Evolutionary conservation across 1,140 invertebrate species (phyloP).

Genomic region (Drosophila nigromelanica): DNA sequence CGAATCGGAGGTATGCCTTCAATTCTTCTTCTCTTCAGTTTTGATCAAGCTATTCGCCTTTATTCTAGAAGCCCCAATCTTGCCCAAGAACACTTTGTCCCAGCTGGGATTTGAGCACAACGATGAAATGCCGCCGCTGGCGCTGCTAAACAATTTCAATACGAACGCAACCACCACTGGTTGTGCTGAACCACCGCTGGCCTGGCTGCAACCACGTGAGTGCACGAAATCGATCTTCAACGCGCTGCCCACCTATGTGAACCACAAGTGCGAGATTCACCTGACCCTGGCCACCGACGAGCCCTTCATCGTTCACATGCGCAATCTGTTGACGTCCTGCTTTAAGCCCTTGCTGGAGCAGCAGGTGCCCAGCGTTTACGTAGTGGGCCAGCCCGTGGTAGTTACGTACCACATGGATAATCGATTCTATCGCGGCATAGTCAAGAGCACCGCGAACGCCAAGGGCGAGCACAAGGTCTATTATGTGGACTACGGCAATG

Average conservation of each 20-base stretch:
- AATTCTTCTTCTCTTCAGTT: background rate
- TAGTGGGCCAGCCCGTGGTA: slow-evolving; percentile 86
- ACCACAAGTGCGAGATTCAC: slow-evolving; percentile 85
- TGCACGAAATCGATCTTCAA: slow-evolving; percentile 84
- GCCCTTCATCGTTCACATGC: slow-evolving; percentile 84
- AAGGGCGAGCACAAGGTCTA: slow-evolving; percentile 84
- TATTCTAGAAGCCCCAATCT: background rate
- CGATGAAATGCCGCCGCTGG: slow-evolving; percentile 52
- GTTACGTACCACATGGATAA: slow-evolving; percentile 87
- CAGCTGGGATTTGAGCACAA: slow-evolving; percentile 19
- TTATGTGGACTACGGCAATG: slow-evolving; percentile 88
- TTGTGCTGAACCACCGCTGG: slow-evolving; percentile 24
- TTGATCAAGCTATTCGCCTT: too few relatives aligned
- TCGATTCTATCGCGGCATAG: slow-evolving; percentile 87
- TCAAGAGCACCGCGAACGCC: slow-evolving; percentile 70
- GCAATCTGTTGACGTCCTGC: slow-evolving; percentile 9
- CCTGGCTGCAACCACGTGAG: slow-evolving; percentile 50
- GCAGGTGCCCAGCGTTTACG: slow-evolving; percentile 82
- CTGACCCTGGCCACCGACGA: slow-evolving; percentile 84
- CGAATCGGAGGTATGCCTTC: background rate
- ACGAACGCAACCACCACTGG: slow-evolving; percentile 25
- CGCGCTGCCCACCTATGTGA: slow-evolving; percentile 86
- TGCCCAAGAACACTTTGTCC: background rate
- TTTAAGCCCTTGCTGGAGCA: slow-evolving; percentile 52
- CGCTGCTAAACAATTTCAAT: slow-evolving; percentile 45